A percentile compares a stretch with the other conserved stretches of the same genome.
phyloP scores from a whole-genome alignment of 2,888 invertebrate species.

The Icerya purchasi region DNA sequence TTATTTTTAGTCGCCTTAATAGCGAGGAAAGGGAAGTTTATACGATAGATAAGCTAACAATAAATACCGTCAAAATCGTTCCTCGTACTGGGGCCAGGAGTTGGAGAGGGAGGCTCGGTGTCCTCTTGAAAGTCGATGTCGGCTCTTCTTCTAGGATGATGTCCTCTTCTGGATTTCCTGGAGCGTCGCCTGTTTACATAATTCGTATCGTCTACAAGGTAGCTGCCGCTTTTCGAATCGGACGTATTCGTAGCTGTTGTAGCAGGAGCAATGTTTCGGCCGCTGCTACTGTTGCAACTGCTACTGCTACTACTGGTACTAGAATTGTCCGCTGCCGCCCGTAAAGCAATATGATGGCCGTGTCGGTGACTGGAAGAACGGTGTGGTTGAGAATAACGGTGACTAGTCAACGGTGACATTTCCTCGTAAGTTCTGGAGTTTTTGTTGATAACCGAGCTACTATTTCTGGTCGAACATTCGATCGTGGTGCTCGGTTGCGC shows the following conservation, averaged over 20 bases:
- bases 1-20: background rate
- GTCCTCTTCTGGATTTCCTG: conserved; percentile 10
- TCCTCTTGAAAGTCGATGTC: conserved; percentile 11
- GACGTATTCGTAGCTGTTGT: conserved; percentile 17
- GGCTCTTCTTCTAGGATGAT: conserved; percentile 7
- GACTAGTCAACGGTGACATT: background rate
- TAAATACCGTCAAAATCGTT: conserved; percentile 20
- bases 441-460: conserved; percentile 22
- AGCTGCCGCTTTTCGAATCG: conserved; percentile 25
- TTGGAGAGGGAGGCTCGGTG: conserved; percentile 20
- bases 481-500: background rate
- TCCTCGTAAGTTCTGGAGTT: conserved; percentile 1
- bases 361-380: background rate
- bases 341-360: background rate
- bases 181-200: conserved; percentile 11
- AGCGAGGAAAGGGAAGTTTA: background rate
- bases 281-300: conserved; percentile 9
- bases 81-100: conserved; percentile 20
- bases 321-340: conserved; percentile 4
- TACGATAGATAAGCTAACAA: background rate
- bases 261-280: conserved; percentile 1
- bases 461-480: conserved; percentile 18
- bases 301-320: conserved; percentile 11
- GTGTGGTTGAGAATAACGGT: background rate
- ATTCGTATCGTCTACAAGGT: conserved; percentile 9